Percentiles rank a stretch among this genome's conserved stretches.
phyloP scores from a whole-genome alignment of 2,113 vertebrate genomes.

The Lethenteron reissneri region DNA sequence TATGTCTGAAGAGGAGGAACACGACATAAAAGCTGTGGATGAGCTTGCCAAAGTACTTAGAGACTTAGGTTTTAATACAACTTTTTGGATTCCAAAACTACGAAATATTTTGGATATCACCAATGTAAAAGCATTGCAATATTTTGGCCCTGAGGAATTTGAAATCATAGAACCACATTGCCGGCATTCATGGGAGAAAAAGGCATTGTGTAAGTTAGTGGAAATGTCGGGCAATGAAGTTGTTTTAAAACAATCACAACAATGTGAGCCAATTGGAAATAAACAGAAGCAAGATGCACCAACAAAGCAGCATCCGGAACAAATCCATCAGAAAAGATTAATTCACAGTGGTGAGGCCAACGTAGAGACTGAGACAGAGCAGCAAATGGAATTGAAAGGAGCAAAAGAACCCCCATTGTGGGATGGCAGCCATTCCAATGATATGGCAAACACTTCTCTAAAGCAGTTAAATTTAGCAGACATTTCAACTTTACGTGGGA shows the following conservation, averaged over 20 bases:
- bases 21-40: not conserved
- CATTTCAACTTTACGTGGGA: not conserved
- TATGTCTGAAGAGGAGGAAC: accelerated
- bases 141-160: conserved; percentile 13
- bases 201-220: conserved; percentile 13
- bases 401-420: conserved; percentile 8
- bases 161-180: conserved; percentile 11
- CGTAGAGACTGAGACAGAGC: conserved; percentile 12
- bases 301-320: conserved; percentile 6
- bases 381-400: conserved; percentile 14
- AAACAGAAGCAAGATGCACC: conserved; percentile 3
- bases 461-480: conserved; percentile 13
- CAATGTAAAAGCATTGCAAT: conserved; percentile 13
- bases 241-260: not conserved
- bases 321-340: conserved; percentile 2
- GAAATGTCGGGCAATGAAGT: not conserved
- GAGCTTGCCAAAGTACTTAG: conserved; percentile 12
- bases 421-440: accelerated
- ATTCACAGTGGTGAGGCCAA: conserved; percentile 5
- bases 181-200: conserved; percentile 12
- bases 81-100: conserved; percentile 16
- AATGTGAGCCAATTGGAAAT: conserved; percentile 7
- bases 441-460: conserved; percentile 9
- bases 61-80: conserved; percentile 12
- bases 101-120: conserved; percentile 10